These are phyloP conservation scores for Dendroctonus valens DNA, from an alignment of 1,140 invertebrate genomes.

Conservation along the genomic window DNA sequence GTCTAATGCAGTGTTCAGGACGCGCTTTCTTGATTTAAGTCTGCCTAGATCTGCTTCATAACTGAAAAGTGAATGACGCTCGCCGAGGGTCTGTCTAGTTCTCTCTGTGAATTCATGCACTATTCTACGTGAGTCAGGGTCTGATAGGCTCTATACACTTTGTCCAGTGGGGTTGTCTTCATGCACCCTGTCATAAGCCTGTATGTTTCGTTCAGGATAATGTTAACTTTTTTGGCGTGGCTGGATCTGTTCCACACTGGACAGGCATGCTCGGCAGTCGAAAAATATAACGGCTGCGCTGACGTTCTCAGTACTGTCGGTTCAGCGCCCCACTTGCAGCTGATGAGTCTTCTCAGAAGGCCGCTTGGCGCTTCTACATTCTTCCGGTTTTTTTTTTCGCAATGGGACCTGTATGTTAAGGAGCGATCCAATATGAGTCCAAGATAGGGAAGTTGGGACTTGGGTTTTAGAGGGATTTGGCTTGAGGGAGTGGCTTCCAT, in stretches of 20 bases:
- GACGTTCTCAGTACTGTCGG: no score
- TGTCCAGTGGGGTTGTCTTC: slow-evolving; percentile 3
- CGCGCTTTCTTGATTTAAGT: neutral
- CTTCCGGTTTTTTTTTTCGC: slow-evolving; percentile 12
- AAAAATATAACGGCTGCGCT: no score
- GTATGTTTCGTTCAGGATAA: slow-evolving; percentile 4
- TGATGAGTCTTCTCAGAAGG: slow-evolving; percentile 2
- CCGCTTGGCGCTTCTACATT: neutral
- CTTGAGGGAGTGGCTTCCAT: neutral
- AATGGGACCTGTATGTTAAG: slow-evolving; percentile 15
- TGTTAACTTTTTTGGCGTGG: slow-evolving; percentile 2
- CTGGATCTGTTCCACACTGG: neutral
- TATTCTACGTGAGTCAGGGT: slow-evolving; percentile 5
- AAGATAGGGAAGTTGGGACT: slow-evolving; percentile 5
- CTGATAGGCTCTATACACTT: slow-evolving; percentile 6
- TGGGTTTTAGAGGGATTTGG: slow-evolving; percentile 9
- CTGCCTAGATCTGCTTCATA: neutral
- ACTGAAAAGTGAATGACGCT: slow-evolving; percentile 4
- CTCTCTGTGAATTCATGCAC: neutral
- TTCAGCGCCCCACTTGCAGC: neutral
- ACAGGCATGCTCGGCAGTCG: slow-evolving; percentile 7
- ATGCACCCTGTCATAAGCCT: slow-evolving; percentile 2
- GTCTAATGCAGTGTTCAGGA: neutral
- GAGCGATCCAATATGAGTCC: slow-evolving; percentile 6
- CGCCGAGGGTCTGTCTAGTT: slow-evolving; percentile 3